Conservation (phyloP, 2,797 vertebrate genomes). For the Sebastes cheni region DNA sequence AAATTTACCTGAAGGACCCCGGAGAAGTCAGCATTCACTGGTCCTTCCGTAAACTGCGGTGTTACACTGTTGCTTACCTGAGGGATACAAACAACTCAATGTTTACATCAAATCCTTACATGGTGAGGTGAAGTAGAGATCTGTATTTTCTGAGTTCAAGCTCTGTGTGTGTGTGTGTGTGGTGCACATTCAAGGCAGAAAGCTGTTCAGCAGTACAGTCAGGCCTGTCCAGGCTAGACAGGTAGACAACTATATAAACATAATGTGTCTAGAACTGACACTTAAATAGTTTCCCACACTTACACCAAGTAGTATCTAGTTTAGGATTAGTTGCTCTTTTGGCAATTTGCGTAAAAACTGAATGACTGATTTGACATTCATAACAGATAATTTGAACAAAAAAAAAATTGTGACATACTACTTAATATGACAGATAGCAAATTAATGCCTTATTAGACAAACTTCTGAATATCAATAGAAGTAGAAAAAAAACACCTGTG, state of each 20-base stretch:
- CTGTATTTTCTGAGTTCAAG: not conserved
- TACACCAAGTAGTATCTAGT: not conserved
- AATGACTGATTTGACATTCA: not conserved
- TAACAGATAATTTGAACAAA: not conserved
- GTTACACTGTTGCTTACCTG: conserved; percentile 90
- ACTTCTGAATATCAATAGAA: not conserved
- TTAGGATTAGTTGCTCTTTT: not conserved
- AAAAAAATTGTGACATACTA: not conserved
- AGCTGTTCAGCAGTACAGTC: not conserved
- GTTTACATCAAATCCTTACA: conserved; percentile 6
- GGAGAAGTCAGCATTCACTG: conserved; percentile 91
- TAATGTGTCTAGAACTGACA: not conserved
- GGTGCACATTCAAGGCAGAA: not conserved
- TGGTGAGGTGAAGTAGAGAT: not conserved
- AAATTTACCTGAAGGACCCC: conserved; percentile 90
- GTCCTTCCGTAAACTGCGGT: conserved; percentile 90
- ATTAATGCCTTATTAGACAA: not conserved
- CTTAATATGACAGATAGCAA: not conserved
- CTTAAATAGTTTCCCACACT: not conserved
- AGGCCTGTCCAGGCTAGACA: not conserved
- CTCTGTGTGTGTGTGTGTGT: no score
- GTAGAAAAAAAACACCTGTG: not conserved
- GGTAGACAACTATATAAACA: not conserved
- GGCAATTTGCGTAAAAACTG: not conserved
- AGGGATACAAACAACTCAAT: conserved; percentile 44